phyloP scores from a whole-genome alignment of 2,113 vertebrate species.

The Ardeotis arabs region DNA sequence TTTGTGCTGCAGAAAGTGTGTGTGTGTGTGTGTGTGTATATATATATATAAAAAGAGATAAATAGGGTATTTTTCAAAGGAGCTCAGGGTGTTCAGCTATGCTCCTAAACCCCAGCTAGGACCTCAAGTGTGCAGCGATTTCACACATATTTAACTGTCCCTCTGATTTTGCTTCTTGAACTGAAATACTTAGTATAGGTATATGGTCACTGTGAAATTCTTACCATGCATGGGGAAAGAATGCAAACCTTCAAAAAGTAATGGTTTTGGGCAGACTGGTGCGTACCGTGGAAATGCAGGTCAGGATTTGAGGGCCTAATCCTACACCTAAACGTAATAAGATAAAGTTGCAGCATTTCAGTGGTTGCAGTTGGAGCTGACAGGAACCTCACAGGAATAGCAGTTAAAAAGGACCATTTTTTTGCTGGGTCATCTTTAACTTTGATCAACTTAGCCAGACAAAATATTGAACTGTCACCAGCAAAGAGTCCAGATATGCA shows the following conservation, averaged over 20 bases:
- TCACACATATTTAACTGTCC: neutral
- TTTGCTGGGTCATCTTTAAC: neutral
- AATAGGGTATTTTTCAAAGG: neutral
- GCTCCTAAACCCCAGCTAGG: neutral
- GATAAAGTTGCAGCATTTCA: neutral
- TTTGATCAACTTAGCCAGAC: neutral
- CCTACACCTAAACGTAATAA: neutral
- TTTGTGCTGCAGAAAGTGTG: neutral
- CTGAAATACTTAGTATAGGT: neutral
- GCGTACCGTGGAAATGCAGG: neutral
- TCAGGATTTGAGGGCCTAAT: neutral
- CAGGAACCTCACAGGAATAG: neutral
- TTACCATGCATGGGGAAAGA: neutral
- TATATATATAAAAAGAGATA: neutral
- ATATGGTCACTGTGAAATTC: neutral
- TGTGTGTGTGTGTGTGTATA: accelerated
- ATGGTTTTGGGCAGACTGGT: neutral
- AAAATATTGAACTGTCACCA: neutral
- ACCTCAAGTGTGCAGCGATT: neutral
- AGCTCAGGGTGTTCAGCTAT: neutral
- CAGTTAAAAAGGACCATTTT: neutral
- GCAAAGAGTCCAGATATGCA: neutral
- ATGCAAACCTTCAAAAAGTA: neutral
- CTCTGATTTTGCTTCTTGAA: neutral
- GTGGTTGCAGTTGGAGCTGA: neutral